Evolutionary conservation across 2,113 vertebrate species (phyloP).

Genomic region (Carassius gibelio): DNA sequence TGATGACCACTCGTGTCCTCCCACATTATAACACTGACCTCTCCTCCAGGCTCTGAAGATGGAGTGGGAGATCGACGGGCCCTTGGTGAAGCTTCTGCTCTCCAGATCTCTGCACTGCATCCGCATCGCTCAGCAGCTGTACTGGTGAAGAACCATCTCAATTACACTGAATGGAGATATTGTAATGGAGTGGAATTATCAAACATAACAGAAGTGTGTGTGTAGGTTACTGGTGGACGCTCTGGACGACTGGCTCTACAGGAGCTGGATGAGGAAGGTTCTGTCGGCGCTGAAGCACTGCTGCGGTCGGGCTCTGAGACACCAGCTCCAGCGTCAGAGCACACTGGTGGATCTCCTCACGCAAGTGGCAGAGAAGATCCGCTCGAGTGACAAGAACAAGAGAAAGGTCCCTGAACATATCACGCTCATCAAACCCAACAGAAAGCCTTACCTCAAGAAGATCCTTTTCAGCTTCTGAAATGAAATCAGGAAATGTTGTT

Average conservation of each 20-base stretch:
- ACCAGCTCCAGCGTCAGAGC: slow-evolving; percentile 85
- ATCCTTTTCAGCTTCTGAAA: neutral
- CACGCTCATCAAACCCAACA: neutral
- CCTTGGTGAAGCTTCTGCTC: slow-evolving; percentile 81
- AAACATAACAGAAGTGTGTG: neutral
- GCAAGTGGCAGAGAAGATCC: slow-evolving; percentile 82
- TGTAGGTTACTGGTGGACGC: slow-evolving; percentile 83
- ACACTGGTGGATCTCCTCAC: slow-evolving; percentile 80
- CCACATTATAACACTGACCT: neutral
- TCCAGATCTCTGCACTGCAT: slow-evolving; percentile 79
- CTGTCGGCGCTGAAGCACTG: slow-evolving; percentile 85
- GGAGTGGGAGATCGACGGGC: slow-evolving; percentile 85
- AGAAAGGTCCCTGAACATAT: slow-evolving; percentile 78
- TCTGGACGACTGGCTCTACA: slow-evolving; percentile 82
- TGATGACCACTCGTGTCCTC: too few relatives aligned
- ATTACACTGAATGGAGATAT: neutral
- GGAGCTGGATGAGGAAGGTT: slow-evolving; percentile 87
- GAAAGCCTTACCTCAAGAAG: neutral
- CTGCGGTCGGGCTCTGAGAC: slow-evolving; percentile 82
- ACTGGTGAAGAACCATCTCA: slow-evolving; percentile 76
- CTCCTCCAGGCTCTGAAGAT: slow-evolving; percentile 80
- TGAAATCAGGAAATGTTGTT: neutral
- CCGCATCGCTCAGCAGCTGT: slow-evolving; percentile 81
- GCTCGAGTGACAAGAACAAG: slow-evolving; percentile 73
- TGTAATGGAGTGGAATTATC: neutral